A percentile compares a stretch with the other conserved stretches of the same genome.
phyloP scores from a whole-genome alignment of 2,797 vertebrate genomes.

The Phalloptychus januarius region DNA sequence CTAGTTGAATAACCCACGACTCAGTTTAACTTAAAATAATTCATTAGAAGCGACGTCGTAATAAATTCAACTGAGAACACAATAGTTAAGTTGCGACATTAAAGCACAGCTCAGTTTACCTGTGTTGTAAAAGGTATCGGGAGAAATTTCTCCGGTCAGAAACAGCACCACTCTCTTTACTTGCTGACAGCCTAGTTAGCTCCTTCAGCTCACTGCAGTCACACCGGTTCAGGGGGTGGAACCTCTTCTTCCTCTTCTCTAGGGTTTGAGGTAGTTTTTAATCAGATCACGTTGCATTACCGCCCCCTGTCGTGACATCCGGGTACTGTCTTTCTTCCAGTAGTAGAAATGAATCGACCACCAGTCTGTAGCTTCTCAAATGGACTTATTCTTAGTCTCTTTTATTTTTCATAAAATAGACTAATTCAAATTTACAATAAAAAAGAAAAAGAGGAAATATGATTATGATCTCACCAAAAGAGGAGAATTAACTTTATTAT shows the following conservation, averaged over 20 bases:
- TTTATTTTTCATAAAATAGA: not conserved
- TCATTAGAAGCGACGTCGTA: not conserved
- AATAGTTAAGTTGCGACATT: accelerated
- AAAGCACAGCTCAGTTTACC: constrained; percentile 4
- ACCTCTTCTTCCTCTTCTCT: not conserved
- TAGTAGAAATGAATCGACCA: not conserved
- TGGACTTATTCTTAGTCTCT: not conserved
- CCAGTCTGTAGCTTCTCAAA: not conserved
- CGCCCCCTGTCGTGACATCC: not conserved
- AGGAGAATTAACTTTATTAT: not conserved
- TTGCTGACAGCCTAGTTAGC: not conserved
- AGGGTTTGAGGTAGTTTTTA: not conserved
- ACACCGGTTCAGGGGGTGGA: not conserved
- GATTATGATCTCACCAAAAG: not conserved
- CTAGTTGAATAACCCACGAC: not conserved
- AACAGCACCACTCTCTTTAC: not conserved
- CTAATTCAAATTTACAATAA: not conserved
- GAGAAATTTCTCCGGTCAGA: not conserved
- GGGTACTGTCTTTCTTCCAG: not conserved
- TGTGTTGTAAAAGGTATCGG: not conserved
- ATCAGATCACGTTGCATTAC: not conserved
- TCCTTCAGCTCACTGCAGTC: not conserved
- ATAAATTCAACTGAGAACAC: not conserved
- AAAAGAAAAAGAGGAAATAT: not conserved
- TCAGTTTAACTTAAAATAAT: not conserved